Base-by-base conservation (phyloP, 2,888 invertebrate species). In the Zootermopsis nevadensis region DNA sequence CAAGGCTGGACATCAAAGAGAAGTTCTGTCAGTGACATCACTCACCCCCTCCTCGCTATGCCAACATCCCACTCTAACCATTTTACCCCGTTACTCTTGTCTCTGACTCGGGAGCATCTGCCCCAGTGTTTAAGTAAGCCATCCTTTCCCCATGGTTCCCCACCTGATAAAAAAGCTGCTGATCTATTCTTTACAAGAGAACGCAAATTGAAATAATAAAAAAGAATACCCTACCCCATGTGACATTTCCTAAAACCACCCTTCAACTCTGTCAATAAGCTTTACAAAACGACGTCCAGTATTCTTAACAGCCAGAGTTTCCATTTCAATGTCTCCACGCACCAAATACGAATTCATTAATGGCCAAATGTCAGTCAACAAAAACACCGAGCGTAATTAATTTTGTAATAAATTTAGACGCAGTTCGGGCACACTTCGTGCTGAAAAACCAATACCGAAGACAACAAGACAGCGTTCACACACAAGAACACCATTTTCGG, bases 1-100 rank as follows among this genome's bases (percentile, higher is more conserved):
- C 77, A 77, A 81, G 84, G 83, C 84, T 83, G 84, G 84, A 84
- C 84, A 84, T 84, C 84, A 83, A 84, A 84, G 84, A 81, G 83
- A 84, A 84, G 81, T 83, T 84, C 84, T 83, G 84, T 77, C 83
- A 83, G 83, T 84, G 84, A 84, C 84, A 84, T 83, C 81, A 84
- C 79, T 83, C 84, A 77, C 67, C 81, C 84, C 74, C 30, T 12
- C 33, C 60, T n/a, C 24, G 19, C 24, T 38, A 31, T 3, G 19
- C 48, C 48, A 60, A 60, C 60, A 60, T 55, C 74, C 38, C 66
- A n/a, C 80, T 69, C 81, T 53, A 69, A 48, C 72, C 42, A 38
- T 67, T 80, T 80, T 67, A 67, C 67, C 38, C 67, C 80, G 67
- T 80, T 80, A 31, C 80, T 80, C 80, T 60, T 67, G 72, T 53